Base-by-base conservation (phyloP, 23 tunicate species). In the Styela plicata region DNA sequence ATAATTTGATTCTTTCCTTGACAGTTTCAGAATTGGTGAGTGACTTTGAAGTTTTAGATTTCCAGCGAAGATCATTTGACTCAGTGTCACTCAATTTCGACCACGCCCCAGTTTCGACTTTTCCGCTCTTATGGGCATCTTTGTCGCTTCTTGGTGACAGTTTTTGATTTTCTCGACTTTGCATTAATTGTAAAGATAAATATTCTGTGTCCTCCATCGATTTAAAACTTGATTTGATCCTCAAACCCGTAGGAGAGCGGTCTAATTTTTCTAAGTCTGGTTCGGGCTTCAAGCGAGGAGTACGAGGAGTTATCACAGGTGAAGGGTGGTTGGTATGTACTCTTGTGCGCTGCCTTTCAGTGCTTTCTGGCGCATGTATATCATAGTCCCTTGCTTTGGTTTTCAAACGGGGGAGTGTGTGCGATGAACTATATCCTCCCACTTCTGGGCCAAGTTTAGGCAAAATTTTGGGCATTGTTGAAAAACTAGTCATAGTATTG, bases 151-250 rank as follows among this genome's bases (percentile, higher is more conserved):
- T n/a, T 7, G 57, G 57, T 13, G 57, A 7, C 7, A 44, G 13
- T 44, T 44, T 44, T 44, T 44, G 7, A 13, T 44, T 13, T 44
- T 44, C 13, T 44, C 13, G 7, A 13, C 26, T 71, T 32, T 71
- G 35, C 77, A 71, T 32, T 5, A 71, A 27, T 22, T 33, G 24
- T 71, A 71, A 29, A 2, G 77, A 71, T 5, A 71, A 17, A 32
- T 71, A 71, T 29, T 71, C 77, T 30, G 77, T 71, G 77, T 71
- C 77, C 7, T 32, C 24, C 5, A 32, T 30, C 3, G 34, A 21
- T 71, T 71, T 71, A 7, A 71, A 21, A 30, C 77, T 71, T n/a
- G 77, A 71, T 32, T 71, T 71, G 7, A 71, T 36, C 77, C 29
- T 71, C 29, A 71, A 71, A 34, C 77, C 77, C 57, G 13, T 13